A percentile compares a stretch with the other conserved stretches of the same genome.
phyloP scores from a whole-genome alignment of 2,888 invertebrate genomes.

The Erebia epiphron region DNA sequence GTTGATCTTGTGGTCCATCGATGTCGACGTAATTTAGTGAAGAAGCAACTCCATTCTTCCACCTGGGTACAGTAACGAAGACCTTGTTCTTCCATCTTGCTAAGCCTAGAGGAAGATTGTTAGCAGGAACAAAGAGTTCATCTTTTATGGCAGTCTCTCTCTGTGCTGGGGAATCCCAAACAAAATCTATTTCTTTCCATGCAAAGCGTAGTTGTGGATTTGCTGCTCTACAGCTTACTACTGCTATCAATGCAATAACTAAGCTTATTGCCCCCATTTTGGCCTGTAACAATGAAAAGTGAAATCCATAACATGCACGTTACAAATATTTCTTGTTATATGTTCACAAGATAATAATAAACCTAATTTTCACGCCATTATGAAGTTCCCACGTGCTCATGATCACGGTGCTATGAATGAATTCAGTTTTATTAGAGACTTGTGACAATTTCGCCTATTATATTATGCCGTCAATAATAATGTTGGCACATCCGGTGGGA shows the following conservation, averaged over 20 bases:
- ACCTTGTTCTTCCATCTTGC: slow-evolving; percentile 88
- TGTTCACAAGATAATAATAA: slow-evolving; percentile 15
- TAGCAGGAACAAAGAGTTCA: slow-evolving; percentile 83
- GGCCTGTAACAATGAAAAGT: slow-evolving; percentile 43
- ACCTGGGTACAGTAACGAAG: slow-evolving; percentile 87
- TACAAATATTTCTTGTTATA: slow-evolving; percentile 43
- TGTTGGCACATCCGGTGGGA: slow-evolving; percentile 2
- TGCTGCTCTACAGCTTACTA: slow-evolving; percentile 63
- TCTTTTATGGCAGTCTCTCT: slow-evolving; percentile 84
- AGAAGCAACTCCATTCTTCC: slow-evolving; percentile 88
- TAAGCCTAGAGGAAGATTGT: slow-evolving; percentile 88
- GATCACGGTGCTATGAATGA: slow-evolving; percentile 2
- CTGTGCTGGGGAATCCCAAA: slow-evolving; percentile 85
- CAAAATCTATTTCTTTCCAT: slow-evolving; percentile 87
- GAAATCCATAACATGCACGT: slow-evolving; percentile 22
- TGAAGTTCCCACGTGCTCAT: slow-evolving; percentile 12
- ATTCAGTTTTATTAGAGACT: not conserved
- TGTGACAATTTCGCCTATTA: slow-evolving; percentile 5
- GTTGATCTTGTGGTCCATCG: slow-evolving; percentile 86
- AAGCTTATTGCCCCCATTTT: slow-evolving; percentile 52
- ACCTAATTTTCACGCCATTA: slow-evolving; percentile 24
- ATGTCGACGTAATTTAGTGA: slow-evolving; percentile 86
- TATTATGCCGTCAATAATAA: not conserved
- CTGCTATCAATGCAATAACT: slow-evolving; percentile 56
- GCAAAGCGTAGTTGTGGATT: slow-evolving; percentile 85